Percentiles rank a stretch among this genome's conserved stretches.
phyloP scores from a whole-genome alignment of 2,797 vertebrate species.

The Mormyrus proboscirostris region DNA sequence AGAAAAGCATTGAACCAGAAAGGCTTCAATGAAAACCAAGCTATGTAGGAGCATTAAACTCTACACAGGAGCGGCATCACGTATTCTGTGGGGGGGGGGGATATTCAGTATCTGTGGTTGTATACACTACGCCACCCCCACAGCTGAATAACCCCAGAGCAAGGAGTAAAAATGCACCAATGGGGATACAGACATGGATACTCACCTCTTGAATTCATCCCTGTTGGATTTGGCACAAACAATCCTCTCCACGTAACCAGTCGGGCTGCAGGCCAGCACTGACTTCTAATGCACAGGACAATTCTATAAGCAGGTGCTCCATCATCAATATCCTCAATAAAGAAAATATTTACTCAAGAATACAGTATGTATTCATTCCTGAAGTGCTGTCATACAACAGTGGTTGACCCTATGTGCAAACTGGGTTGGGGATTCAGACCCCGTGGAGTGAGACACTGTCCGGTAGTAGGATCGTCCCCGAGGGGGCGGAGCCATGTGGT shows the following conservation, averaged over 20 bases:
- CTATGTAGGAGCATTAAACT: background rate
- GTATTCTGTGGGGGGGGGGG: background rate
- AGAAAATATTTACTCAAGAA: background rate
- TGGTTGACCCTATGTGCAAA: background rate
- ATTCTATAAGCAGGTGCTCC: background rate
- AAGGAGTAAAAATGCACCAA: background rate
- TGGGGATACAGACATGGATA: background rate
- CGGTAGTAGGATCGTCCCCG: background rate
- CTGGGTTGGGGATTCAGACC: background rate
- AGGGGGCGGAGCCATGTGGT: background rate
- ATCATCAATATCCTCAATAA: background rate
- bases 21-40: background rate
- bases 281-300: slow-evolving; percentile 62
- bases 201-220: slow-evolving; percentile 77
- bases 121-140: background rate
- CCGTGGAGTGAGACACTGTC: background rate
- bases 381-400: background rate
- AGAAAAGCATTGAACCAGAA: background rate
- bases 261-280: slow-evolving; percentile 56
- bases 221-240: slow-evolving; percentile 68
- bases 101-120: background rate
- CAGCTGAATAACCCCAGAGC: background rate
- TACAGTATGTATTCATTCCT: background rate
- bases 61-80: background rate
- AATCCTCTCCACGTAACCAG: slow-evolving; percentile 78